A percentile compares a stretch with the other conserved stretches of the same genome.
Conservation (phyloP, 2,797 vertebrate genomes). For the Falco berigora region DNA sequence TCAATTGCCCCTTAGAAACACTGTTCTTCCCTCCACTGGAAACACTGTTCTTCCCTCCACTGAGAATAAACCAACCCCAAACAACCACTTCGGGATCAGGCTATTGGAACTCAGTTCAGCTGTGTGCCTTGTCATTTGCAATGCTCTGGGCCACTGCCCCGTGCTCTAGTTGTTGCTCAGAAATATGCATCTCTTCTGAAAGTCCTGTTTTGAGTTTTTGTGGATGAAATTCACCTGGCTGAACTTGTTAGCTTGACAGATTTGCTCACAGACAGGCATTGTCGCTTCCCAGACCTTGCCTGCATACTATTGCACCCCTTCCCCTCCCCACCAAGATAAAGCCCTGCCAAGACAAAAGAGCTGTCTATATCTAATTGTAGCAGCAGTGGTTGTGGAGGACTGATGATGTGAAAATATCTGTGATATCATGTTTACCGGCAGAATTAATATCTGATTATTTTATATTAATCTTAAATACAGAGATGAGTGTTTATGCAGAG, state of each 20-base stretch:
- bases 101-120: neutral
- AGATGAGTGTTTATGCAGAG: neutral
- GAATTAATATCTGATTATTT: neutral
- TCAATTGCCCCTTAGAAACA: neutral
- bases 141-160: neutral
- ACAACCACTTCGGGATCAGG: neutral
- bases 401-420: neutral
- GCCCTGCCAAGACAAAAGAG: neutral
- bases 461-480: neutral
- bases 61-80: neutral
- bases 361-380: neutral
- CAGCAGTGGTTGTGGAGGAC: neutral
- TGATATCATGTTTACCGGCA: neutral
- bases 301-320: neutral
- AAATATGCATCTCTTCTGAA: neutral
- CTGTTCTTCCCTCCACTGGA: neutral
- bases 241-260: rapidly evolving
- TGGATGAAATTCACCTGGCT: neutral
- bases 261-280: neutral
- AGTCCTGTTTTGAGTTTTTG: neutral
- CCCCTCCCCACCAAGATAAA: neutral
- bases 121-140: too few species aligned
- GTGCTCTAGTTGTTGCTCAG: neutral
- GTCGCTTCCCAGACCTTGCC: neutral
- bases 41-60: neutral